phyloP scores from a whole-genome alignment of 30 jellyfish, hydroid and myxozoan species.

The Hydractinia symbiolongicarpus region DNA sequence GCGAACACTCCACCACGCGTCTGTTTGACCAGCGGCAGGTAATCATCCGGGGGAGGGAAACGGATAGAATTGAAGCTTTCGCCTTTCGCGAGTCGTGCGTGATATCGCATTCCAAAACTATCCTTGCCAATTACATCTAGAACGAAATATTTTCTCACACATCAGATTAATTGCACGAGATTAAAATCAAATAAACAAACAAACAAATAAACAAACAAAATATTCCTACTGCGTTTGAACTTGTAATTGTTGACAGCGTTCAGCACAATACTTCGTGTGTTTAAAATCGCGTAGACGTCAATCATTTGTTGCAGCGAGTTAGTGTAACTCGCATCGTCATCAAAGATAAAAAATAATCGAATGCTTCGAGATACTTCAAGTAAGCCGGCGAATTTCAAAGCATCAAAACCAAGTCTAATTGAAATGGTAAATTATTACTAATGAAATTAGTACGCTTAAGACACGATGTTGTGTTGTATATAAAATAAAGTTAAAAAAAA shows the following conservation, averaged over 20 bases:
- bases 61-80: slow-evolving; percentile 43
- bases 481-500: no score
- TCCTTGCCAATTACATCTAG: slow-evolving; percentile 84
- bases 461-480: no score
- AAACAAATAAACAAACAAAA: not conserved
- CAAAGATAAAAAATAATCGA: slow-evolving; percentile 57
- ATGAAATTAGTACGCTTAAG: no score
- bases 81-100: slow-evolving; percentile 75
- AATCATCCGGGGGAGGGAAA: slow-evolving; percentile 73
- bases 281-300: slow-evolving; percentile 42
- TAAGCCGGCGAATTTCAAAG: slow-evolving; percentile 25
- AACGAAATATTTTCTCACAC: not conserved
- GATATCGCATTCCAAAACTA: slow-evolving; percentile 70
- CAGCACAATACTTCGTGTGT: slow-evolving; percentile 43
- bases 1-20: slow-evolving; percentile 83
- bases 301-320: slow-evolving; percentile 65
- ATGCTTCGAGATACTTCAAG: slow-evolving; percentile 21
- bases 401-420: slow-evolving; percentile 29
- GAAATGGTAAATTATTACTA: not conserved
- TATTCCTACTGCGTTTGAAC: slow-evolving; percentile 58
- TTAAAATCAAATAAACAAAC: not conserved
- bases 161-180: not conserved
- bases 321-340: slow-evolving; percentile 61
- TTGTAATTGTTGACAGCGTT: slow-evolving; percentile 65
- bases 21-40: slow-evolving; percentile 79